phyloP scores from a whole-genome alignment of 2,888 invertebrate species.

The Rhagonycha fulva region DNA sequence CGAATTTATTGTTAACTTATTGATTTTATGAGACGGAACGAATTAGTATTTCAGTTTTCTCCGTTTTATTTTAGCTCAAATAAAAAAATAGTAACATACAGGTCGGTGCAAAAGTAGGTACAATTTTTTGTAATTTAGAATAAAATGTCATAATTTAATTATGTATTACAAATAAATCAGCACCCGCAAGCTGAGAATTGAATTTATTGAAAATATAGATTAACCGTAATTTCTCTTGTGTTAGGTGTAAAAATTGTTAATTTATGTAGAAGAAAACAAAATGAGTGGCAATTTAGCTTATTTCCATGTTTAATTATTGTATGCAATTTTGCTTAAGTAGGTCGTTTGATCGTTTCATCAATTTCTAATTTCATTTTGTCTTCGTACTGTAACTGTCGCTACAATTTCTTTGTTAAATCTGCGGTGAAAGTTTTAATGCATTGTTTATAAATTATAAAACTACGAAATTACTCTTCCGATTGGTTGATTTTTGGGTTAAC shows the following conservation, averaged over 20 bases:
- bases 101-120: neutral
- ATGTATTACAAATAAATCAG: neutral
- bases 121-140: neutral
- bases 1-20: neutral
- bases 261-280: neutral
- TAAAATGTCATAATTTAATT: neutral
- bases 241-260: neutral
- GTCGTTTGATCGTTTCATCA: slow-evolving; percentile 25
- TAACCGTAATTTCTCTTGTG: neutral
- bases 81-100: neutral
- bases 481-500: slow-evolving; percentile 15
- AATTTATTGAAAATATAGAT: neutral
- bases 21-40: neutral
- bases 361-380: slow-evolving; percentile 31
- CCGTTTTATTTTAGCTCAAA: neutral
- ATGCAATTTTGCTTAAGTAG: slow-evolving; percentile 21
- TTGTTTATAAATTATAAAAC: slow-evolving; percentile 23
- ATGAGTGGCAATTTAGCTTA: neutral
- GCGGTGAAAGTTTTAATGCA: slow-evolving; percentile 29
- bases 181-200: neutral
- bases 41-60: neutral
- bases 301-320: neutral
- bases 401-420: slow-evolving; percentile 23
- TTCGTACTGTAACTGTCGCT: slow-evolving; percentile 14
- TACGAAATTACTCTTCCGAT: slow-evolving; percentile 22